Conservation (phyloP, 1,140 invertebrate genomes). For the Bombus soroeensis region DNA sequence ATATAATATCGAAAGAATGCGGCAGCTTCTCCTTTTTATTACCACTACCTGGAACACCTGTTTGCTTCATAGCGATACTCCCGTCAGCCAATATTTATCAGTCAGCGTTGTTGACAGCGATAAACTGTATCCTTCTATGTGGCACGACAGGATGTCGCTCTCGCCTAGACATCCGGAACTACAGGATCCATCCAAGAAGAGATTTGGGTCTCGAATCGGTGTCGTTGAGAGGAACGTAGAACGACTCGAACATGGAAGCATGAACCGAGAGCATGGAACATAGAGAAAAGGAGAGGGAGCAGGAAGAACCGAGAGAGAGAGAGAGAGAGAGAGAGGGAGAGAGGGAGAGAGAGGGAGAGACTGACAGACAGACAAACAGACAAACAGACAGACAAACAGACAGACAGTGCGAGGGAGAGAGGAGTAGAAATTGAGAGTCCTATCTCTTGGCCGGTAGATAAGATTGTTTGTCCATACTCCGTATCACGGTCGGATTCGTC, state of each 20-base stretch:
- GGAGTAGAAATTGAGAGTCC: slow-evolving; percentile 41
- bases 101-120: neutral
- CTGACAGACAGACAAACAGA: neutral
- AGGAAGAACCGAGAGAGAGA: neutral
- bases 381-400: neutral
- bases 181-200: neutral
- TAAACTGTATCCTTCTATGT: neutral
- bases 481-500: slow-evolving; percentile 58
- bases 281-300: neutral
- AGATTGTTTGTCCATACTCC: slow-evolving; percentile 69
- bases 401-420: slow-evolving; percentile 22
- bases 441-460: slow-evolving; percentile 59
- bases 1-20: neutral
- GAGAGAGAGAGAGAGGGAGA: neutral
- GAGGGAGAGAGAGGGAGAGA: neutral
- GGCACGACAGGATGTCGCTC: neutral
- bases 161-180: neutral
- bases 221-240: neutral
- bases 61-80: neutral
- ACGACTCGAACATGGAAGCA: neutral
- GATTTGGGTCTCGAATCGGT: neutral
- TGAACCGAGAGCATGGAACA: neutral
- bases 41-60: neutral
- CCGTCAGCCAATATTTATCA: slow-evolving; percentile 22
- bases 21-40: no score